Evolutionary conservation across 2,888 invertebrate species (phyloP).

Genomic region (Apamea crenata): DNA sequence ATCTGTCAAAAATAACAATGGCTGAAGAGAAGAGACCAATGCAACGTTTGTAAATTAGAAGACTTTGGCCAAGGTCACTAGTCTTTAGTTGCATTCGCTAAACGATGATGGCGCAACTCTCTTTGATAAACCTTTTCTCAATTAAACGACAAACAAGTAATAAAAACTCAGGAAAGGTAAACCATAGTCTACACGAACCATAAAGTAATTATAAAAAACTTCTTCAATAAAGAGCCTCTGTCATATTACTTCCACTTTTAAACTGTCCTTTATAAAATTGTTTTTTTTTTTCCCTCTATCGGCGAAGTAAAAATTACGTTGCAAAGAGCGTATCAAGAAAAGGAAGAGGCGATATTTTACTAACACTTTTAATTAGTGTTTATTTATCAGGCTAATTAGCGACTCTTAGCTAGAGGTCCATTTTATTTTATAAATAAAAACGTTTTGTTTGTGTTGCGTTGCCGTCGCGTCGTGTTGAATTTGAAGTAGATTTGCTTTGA

Average conservation of each 20-base stretch:
- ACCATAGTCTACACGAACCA: not conserved
- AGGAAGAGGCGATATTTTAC: conserved; percentile 54
- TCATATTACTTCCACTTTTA: conserved; percentile 4
- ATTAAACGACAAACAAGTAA: not conserved
- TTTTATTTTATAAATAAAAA: conserved; percentile 44
- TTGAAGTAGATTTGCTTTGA: conserved; percentile 40
- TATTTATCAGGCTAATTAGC: conserved; percentile 66
- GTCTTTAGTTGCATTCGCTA: not conserved
- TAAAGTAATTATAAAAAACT: conserved; percentile 3
- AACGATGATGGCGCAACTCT: not conserved
- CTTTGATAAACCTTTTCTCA: not conserved
- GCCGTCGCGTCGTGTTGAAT: conserved; percentile 46
- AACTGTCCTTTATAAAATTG: not conserved
- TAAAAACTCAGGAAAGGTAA: not conserved
- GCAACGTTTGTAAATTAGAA: not conserved
- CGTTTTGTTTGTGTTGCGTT: conserved; percentile 36
- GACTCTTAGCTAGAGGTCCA: conserved; percentile 36
- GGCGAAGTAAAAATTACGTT: conserved; percentile 20
- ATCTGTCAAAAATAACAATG: not conserved
- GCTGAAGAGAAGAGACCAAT: no score
- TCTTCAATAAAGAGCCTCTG: not conserved
- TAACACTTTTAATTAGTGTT: conserved; percentile 66
- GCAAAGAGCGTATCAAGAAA: conserved; percentile 50
- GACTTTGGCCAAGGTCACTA: not conserved
- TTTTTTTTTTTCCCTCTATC: not conserved